Conservation (phyloP, 2,888 invertebrate species). For the Tetheella fluctuosa region DNA sequence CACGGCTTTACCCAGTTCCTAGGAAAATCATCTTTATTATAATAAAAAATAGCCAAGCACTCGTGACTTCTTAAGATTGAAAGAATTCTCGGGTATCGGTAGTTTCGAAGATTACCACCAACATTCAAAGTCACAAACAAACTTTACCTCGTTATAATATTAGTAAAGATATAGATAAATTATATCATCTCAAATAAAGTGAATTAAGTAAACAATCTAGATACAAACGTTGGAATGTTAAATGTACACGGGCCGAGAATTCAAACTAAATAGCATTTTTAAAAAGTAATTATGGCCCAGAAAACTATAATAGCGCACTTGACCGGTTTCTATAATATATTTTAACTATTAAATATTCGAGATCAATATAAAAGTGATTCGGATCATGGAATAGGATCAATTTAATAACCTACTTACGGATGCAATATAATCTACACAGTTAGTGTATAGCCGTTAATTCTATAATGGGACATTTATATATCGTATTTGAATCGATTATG, state of each 20-base stretch:
- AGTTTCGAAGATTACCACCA: no score
- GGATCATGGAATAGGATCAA: constrained; percentile 23
- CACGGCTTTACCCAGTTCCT: no score
- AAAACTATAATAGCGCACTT: constrained; percentile 10
- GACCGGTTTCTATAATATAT: constrained; percentile 16
- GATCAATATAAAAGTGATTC: constrained; percentile 31
- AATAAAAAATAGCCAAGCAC: no score
- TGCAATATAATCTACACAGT: constrained; percentile 11
- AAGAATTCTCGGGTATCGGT: no score
- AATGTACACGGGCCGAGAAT: not conserved
- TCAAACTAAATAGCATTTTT: constrained; percentile 6
- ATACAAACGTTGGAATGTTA: not conserved
- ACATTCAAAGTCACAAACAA: no score
- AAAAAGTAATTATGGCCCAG: constrained; percentile 12
- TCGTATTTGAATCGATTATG: constrained; percentile 9
- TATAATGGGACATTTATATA: constrained; percentile 10
- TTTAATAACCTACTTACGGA: constrained; percentile 31
- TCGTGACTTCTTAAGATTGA: no score
- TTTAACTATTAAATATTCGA: constrained; percentile 26
- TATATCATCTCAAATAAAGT: no score
- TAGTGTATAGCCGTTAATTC: constrained; percentile 9
- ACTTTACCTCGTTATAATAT: no score
- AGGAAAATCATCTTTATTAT: no score
- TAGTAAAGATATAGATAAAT: no score
- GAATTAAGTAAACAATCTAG: not conserved